Conservation (phyloP, 2,888 invertebrate genomes). For the Hyalella azteca region DNA sequence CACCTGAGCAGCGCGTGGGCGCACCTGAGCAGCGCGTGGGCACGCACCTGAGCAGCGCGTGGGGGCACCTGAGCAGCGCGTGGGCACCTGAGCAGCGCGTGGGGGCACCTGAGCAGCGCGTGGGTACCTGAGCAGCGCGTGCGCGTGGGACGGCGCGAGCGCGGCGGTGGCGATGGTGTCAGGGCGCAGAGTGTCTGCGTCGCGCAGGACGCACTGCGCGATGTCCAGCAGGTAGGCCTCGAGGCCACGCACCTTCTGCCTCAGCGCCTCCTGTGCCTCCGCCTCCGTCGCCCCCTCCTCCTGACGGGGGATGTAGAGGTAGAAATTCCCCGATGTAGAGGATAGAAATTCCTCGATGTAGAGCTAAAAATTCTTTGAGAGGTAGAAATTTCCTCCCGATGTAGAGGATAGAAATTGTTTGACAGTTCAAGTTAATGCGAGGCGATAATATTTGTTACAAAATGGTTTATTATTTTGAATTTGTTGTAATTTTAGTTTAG, state of each 20-base stretch:
- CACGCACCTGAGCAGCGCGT: neutral
- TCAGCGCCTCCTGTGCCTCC: constrained; percentile 55
- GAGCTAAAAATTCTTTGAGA: no score
- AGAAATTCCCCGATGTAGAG: no score
- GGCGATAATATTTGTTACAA: no score
- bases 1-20: neutral
- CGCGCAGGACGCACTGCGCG: constrained; percentile 56
- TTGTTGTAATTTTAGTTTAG: no score
- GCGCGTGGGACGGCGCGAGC: constrained; percentile 2
- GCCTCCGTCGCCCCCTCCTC: constrained; percentile 58
- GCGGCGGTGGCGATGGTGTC: constrained; percentile 2
- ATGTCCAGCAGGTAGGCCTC: constrained; percentile 57
- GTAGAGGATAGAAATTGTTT: no score
- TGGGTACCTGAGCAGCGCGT: constrained; percentile 3
- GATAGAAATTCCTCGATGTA: no score
- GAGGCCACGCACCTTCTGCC: constrained; percentile 57
- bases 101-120: neutral
- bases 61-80: neutral
- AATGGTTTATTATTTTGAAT: no score
- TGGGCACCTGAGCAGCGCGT: neutral
- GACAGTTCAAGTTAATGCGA: no score
- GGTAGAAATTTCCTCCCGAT: no score
- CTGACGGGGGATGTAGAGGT: constrained; percentile 28
- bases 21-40: neutral
- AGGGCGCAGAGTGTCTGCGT: constrained; percentile 40